Percentiles rank a stretch among this genome's conserved stretches.
Evolutionary conservation across 1,140 invertebrate species (phyloP).

Genomic region (Gryon sp.): DNA sequence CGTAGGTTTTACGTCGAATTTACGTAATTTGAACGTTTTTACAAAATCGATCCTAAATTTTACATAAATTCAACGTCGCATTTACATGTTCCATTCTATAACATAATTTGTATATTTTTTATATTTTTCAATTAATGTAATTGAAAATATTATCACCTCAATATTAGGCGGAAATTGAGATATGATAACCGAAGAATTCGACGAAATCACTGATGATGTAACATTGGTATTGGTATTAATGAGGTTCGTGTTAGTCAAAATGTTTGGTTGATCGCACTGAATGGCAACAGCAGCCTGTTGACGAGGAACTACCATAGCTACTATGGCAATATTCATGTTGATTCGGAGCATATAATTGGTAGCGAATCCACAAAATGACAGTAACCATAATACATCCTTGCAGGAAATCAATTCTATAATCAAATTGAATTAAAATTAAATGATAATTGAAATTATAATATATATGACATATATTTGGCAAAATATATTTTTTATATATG

Average conservation of each 20-base stretch:
- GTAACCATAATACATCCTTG: constrained; percentile 82
- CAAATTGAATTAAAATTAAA: neutral
- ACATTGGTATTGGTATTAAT: constrained; percentile 7
- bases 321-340: constrained; percentile 92
- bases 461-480: too few relatives aligned
- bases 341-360: constrained; percentile 90
- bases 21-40: too few relatives aligned
- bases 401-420: constrained; percentile 74
- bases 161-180: neutral
- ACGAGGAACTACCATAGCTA: constrained; percentile 86
- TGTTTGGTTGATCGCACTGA: constrained; percentile 61
- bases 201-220: constrained; percentile 6
- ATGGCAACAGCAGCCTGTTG: constrained; percentile 56
- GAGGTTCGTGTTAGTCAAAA: neutral
- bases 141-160: constrained; percentile 5
- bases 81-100: too few relatives aligned
- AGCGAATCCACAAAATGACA: constrained; percentile 86
- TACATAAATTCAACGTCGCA: too few relatives aligned
- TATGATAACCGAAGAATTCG: constrained; percentile 5
- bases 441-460: neutral
- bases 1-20: too few relatives aligned
- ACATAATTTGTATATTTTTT: too few relatives aligned
- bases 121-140: too few relatives aligned
- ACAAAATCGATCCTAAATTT: too few relatives aligned
- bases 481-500: too few relatives aligned